Percentiles rank a stretch among this genome's conserved stretches.
Evolutionary conservation across 2,888 invertebrate genomes (phyloP).

Genomic region (Danaus chrysippus): DNA sequence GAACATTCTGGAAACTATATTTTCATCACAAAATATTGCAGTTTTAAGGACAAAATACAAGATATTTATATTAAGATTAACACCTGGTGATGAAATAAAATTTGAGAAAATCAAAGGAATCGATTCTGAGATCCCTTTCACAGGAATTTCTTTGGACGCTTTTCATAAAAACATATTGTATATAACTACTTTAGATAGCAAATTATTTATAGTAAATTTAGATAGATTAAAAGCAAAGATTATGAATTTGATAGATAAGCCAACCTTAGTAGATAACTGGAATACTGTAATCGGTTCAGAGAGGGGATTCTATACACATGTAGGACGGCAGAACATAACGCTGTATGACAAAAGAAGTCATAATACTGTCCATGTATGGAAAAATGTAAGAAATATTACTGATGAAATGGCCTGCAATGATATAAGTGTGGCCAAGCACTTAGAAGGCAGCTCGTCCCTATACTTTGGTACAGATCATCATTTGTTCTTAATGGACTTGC

Average conservation of each 20-base stretch:
- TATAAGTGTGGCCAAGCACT: slow-evolving; percentile 54
- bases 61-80: slow-evolving; percentile 53
- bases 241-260: slow-evolving; percentile 47
- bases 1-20: slow-evolving; percentile 63
- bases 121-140: slow-evolving; percentile 56
- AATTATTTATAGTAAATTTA: slow-evolving; percentile 59
- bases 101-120: slow-evolving; percentile 54
- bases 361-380: slow-evolving; percentile 45
- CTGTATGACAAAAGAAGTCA: slow-evolving; percentile 67
- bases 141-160: slow-evolving; percentile 63
- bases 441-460: slow-evolving; percentile 45
- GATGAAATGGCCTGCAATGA: slow-evolving; percentile 55
- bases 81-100: slow-evolving; percentile 36
- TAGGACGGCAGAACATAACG: slow-evolving; percentile 49
- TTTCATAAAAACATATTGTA: slow-evolving; percentile 63
- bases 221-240: slow-evolving; percentile 56
- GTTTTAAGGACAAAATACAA: slow-evolving; percentile 59
- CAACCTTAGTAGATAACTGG: slow-evolving; percentile 58
- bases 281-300: slow-evolving; percentile 58
- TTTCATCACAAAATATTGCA: slow-evolving; percentile 49
- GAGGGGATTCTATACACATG: slow-evolving; percentile 52
- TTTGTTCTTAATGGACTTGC: slow-evolving; percentile 58
- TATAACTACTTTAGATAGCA: slow-evolving; percentile 52
- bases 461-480: slow-evolving; percentile 64
- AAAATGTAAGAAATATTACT: slow-evolving; percentile 43